phyloP scores from a whole-genome alignment of 1,140 invertebrate genomes.

The Campodea augens region DNA sequence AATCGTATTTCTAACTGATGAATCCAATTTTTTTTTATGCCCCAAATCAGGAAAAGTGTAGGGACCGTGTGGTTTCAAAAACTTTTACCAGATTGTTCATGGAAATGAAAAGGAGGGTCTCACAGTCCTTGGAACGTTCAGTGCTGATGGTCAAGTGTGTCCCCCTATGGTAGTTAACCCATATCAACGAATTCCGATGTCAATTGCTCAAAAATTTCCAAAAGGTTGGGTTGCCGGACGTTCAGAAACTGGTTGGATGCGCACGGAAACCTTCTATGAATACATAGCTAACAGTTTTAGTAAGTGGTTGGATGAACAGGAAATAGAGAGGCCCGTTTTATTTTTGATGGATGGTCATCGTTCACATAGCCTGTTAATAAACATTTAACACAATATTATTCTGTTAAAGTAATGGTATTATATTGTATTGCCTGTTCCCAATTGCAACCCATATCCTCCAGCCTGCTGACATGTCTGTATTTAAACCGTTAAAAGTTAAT shows the following conservation, averaged over 20 bases:
- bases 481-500: slow-evolving; percentile 19
- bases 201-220: not conserved
- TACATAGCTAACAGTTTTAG: not conserved
- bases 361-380: slow-evolving; percentile 19
- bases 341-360: not conserved
- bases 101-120: slow-evolving; percentile 17
- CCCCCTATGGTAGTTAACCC: not conserved
- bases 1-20: not conserved
- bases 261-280: not conserved
- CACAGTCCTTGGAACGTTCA: slow-evolving; percentile 19
- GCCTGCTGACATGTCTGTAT: slow-evolving; percentile 23
- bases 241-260: not conserved
- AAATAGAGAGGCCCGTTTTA: not conserved
- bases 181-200: not conserved
- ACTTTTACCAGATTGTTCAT: not conserved
- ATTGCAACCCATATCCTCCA: slow-evolving; percentile 26
- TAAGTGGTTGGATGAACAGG: not conserved
- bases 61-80: not conserved
- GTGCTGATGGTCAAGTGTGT: not conserved
- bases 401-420: slow-evolving; percentile 22
- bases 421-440: slow-evolving; percentile 21
- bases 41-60: not conserved
- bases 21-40: not conserved
- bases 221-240: not conserved
- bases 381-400: slow-evolving; percentile 19